Evolutionary conservation across 2,113 vertebrate species (phyloP).

Genomic region (Nipponia nippon): DNA sequence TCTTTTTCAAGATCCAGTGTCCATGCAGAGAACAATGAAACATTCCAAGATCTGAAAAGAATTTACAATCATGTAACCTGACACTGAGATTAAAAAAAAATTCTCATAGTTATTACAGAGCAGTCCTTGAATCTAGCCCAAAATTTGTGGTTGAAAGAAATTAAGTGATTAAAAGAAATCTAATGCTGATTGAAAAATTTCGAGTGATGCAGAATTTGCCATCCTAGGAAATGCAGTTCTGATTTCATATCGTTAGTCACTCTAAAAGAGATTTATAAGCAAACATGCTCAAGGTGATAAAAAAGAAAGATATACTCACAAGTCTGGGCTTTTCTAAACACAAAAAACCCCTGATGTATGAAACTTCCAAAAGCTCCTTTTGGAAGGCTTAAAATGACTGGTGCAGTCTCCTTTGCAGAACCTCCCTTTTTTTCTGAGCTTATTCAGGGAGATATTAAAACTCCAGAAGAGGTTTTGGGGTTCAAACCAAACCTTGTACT

Average conservation of each 20-base stretch:
- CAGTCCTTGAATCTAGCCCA: not conserved
- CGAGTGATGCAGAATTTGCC: not conserved
- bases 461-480: not conserved
- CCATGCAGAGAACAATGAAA: not conserved
- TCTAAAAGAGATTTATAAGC: not conserved
- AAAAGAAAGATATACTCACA: not conserved
- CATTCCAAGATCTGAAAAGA: not conserved
- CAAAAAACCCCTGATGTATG: not conserved
- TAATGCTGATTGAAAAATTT: not conserved
- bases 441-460: not conserved
- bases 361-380: not conserved
- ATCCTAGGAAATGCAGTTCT: not conserved
- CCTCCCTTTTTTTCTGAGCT: not conserved
- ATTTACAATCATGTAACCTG: not conserved
- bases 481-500: not conserved
- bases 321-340: not conserved
- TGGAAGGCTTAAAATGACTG: not conserved
- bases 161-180: not conserved
- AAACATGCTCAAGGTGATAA: not conserved
- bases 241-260: not conserved
- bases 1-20: not conserved
- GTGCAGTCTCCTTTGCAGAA: not conserved
- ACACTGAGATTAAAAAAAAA: not conserved
- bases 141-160: not conserved
- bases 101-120: not conserved